phyloP scores from a whole-genome alignment of 2,888 invertebrate species.

The Nemotelus nigrinus region DNA sequence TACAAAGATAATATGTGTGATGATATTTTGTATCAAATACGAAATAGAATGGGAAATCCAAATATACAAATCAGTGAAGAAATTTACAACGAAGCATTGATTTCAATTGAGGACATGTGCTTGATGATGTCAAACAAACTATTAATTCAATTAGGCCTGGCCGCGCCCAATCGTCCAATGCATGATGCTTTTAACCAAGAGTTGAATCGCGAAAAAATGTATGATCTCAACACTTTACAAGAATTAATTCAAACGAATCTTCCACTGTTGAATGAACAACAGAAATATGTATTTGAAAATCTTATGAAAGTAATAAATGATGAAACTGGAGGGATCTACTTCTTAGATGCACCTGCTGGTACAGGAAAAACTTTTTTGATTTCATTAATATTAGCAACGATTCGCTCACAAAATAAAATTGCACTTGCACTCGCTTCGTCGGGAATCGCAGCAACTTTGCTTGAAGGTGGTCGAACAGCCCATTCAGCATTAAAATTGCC shows the following conservation, averaged over 20 bases:
- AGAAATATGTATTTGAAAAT: conserved; percentile 29
- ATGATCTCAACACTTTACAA: conserved; percentile 51
- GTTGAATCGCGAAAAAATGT: conserved; percentile 53
- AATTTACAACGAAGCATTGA: conserved; percentile 55
- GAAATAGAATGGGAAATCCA: conserved; percentile 36
- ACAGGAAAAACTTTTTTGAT: conserved; percentile 48
- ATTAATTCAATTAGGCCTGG: conserved; percentile 53
- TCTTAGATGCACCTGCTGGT: conserved; percentile 48
- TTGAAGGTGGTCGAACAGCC: conserved; percentile 54
- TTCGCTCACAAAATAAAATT: conserved; percentile 45
- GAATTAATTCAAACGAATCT: conserved; percentile 47
- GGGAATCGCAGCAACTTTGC: conserved; percentile 53
- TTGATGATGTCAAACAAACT: conserved; percentile 38
- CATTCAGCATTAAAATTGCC: conserved; percentile 51
- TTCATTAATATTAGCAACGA: conserved; percentile 46
- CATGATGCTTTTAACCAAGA: conserved; percentile 53
- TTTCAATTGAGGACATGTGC: conserved; percentile 55
- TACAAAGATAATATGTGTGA: conserved; percentile 52
- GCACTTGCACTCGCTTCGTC: conserved; percentile 53
- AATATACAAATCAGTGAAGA: conserved; percentile 50
- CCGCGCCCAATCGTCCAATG: conserved; percentile 54
- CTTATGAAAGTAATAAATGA: conserved; percentile 41
- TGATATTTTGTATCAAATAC: conserved; percentile 48
- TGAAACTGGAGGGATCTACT: conserved; percentile 44
- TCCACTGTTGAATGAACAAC: conserved; percentile 42